Percentiles rank a stretch among this genome's conserved stretches.
phyloP scores from a whole-genome alignment of 1,140 invertebrate genomes.

The Periplaneta americana region DNA sequence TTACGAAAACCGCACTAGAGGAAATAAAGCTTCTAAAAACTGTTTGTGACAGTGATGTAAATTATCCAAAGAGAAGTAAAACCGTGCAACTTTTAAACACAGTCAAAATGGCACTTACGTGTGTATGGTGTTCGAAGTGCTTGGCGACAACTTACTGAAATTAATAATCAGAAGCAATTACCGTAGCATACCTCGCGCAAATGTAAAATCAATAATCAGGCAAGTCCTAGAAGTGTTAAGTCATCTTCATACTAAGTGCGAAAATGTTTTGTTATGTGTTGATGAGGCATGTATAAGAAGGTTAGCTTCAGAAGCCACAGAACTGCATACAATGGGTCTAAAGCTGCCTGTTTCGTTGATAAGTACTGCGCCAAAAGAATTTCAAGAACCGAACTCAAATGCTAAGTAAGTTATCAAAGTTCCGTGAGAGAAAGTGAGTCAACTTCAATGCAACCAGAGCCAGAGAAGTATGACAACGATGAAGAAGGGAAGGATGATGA shows the following conservation, averaged over 20 bases:
- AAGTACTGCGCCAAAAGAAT: conserved; percentile 87
- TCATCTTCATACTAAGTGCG: conserved; percentile 97
- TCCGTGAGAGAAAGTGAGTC: conserved; percentile 18
- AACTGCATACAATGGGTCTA: conserved; percentile 80
- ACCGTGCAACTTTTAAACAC: conserved; percentile 96
- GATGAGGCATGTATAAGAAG: conserved; percentile 75
- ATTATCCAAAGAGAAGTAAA: conserved; percentile 87
- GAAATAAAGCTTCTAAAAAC: conserved; percentile 96
- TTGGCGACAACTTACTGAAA: conserved; percentile 96
- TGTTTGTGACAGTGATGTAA: conserved; percentile 85
- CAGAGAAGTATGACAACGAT: background rate
- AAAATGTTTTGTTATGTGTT: conserved; percentile 95
- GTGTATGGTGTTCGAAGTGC: conserved; percentile 98
- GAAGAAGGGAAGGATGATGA: conserved; percentile 34
- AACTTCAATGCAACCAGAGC: conserved; percentile 5
- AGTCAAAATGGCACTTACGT: conserved; percentile 96
- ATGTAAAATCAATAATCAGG: conserved; percentile 91
- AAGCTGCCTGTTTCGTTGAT: conserved; percentile 85
- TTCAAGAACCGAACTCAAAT: conserved; percentile 66
- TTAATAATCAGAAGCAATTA: conserved; percentile 98
- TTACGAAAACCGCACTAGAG: conserved; percentile 96
- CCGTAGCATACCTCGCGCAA: conserved; percentile 89
- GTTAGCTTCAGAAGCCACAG: conserved; percentile 85
- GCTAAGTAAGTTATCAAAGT: conserved; percentile 45
- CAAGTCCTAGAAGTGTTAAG: conserved; percentile 95